Conservation (phyloP, 2,797 vertebrate species). For the Clarias laeviceps region DNA sequence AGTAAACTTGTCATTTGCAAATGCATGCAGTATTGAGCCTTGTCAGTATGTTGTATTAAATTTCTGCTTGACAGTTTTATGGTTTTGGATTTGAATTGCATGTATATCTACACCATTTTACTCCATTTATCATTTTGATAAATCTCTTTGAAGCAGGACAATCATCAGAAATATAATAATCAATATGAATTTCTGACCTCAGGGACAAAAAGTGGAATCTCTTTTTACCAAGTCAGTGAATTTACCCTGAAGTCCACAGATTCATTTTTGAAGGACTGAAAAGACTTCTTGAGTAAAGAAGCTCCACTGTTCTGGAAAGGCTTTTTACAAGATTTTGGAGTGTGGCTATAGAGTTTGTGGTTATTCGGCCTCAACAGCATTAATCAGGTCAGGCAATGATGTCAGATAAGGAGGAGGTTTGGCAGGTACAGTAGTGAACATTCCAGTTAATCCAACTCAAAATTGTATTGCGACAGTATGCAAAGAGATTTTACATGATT, state of each 20-base stretch:
- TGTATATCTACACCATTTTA: not conserved
- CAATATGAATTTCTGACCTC: not conserved
- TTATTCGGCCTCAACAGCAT: not conserved
- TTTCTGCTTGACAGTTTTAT: not conserved
- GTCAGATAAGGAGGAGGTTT: not conserved
- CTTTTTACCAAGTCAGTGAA: not conserved
- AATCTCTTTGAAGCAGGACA: not conserved
- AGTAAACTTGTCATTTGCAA: slow-evolving; percentile 2
- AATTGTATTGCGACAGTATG: not conserved
- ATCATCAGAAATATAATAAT: slow-evolving; percentile 5
- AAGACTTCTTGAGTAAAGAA: not conserved
- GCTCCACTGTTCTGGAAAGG: not conserved
- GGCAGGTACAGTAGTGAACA: not conserved
- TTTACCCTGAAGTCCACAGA: not conserved
- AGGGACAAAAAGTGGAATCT: not conserved
- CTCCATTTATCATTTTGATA: not conserved
- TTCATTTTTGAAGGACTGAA: not conserved
- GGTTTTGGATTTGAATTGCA: not conserved
- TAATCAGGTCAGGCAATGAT: not conserved
- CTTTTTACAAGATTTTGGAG: not conserved
- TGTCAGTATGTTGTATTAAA: not conserved
- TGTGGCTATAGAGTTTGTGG: not conserved
- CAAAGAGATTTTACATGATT: not conserved
- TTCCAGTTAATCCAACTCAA: not conserved
- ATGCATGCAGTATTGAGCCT: not conserved